These are phyloP conservation scores for Steatornis caripensis DNA, from an alignment of 2,113 vertebrate species.

Conservation along the genomic window DNA sequence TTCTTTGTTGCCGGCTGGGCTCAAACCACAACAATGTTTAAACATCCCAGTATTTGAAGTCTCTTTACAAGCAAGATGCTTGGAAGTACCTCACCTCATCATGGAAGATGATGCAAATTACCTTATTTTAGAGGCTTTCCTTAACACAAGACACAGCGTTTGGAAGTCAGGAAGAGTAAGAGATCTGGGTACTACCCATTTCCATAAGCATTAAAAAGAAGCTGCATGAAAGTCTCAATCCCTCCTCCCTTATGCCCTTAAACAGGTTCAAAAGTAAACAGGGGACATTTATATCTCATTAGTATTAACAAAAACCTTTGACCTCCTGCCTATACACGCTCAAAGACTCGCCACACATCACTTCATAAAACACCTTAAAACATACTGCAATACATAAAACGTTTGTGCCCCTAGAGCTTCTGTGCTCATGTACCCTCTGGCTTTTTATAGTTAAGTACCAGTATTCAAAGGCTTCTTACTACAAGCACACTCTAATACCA, in stretches of 20 bases:
- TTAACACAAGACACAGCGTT: not conserved
- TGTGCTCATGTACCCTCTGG: not conserved
- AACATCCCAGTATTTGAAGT: not conserved
- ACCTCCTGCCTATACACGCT: not conserved
- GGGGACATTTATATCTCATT: not conserved
- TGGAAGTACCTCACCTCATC: not conserved
- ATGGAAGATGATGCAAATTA: not conserved
- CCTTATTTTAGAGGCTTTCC: not conserved
- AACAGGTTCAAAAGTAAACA: not conserved
- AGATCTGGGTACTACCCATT: not conserved
- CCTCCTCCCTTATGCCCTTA: not conserved
- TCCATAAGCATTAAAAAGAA: not conserved
- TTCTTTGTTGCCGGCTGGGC: too few species aligned
- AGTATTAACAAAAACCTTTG: not conserved
- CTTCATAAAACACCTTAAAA: not conserved
- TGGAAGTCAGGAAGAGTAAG: not conserved
- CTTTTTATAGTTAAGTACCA: not conserved
- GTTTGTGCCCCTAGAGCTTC: not conserved
- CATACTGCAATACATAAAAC: fast-evolving
- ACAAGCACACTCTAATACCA: not conserved
- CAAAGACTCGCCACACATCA: not conserved
- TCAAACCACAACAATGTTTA: too few species aligned
- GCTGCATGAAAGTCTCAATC: not conserved
- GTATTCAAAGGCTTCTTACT: not conserved
- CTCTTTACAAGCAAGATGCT: not conserved